These are phyloP conservation scores for Laticauda laticaudata DNA, from an alignment of 2,113 vertebrate genomes.

Conservation along the genomic window DNA sequence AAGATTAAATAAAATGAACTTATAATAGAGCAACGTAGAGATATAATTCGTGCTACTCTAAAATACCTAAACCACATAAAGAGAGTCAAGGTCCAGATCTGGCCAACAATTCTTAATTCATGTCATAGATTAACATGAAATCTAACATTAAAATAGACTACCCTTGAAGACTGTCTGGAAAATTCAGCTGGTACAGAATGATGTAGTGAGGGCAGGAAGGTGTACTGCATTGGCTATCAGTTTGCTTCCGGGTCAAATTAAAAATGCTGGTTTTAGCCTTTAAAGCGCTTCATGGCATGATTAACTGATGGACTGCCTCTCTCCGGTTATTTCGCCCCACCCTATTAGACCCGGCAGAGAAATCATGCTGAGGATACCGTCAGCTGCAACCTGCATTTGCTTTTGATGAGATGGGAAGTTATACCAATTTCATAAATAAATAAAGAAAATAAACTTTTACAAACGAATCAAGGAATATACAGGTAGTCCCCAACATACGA, in stretches of 20 bases:
- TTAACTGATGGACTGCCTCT: background rate
- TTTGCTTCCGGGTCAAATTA: background rate
- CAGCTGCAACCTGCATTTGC: background rate
- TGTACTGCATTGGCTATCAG: background rate
- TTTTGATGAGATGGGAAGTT: background rate
- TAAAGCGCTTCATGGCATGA: background rate
- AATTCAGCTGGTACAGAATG: background rate
- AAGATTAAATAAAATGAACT: background rate
- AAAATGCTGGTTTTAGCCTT: background rate
- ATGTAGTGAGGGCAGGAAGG: background rate
- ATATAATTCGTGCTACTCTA: background rate
- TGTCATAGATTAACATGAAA: background rate
- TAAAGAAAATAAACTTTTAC: background rate
- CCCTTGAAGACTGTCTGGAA: background rate
- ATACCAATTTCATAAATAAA: background rate
- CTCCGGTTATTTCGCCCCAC: background rate
- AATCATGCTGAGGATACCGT: background rate
- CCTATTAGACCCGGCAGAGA: background rate
- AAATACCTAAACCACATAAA: background rate
- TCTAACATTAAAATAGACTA: background rate
- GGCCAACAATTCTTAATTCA: background rate
- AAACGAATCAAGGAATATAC: background rate
- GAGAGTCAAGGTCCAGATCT: background rate
- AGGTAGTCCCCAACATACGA: background rate
- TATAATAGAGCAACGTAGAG: background rate